Evolutionary conservation across 2,113 vertebrate species (phyloP).

Genomic region (Dicentrarchus labrax): DNA sequence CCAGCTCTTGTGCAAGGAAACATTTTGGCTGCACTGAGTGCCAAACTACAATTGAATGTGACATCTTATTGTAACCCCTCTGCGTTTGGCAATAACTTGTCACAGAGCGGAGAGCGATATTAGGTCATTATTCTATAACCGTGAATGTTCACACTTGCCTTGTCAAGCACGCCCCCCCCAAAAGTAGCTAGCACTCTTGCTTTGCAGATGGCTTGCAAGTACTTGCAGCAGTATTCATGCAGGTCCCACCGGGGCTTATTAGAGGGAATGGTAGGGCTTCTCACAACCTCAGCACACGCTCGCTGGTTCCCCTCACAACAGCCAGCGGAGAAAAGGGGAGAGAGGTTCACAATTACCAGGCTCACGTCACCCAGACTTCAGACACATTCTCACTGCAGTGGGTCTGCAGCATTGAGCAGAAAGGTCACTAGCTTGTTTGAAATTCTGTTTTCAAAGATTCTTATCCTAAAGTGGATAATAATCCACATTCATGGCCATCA

Average conservation of each 20-base stretch:
- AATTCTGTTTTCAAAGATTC: slow-evolving; percentile 58
- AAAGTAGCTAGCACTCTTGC: slow-evolving; percentile 69
- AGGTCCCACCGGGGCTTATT: slow-evolving; percentile 89
- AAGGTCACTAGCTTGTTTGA: slow-evolving; percentile 66
- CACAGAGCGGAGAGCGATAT: slow-evolving; percentile 43
- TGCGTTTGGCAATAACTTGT: slow-evolving; percentile 54
- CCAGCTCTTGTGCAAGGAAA: slow-evolving; percentile 16
- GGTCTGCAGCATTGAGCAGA: slow-evolving; percentile 62
- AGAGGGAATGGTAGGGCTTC: slow-evolving; percentile 79
- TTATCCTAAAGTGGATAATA: slow-evolving; percentile 18
- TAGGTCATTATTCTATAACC: slow-evolving; percentile 71
- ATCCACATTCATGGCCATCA: slow-evolving; percentile 8
- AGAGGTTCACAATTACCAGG: slow-evolving; percentile 70
- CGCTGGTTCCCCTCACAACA: slow-evolving; percentile 62
- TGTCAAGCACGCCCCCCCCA: slow-evolving; percentile 38
- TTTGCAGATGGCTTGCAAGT: slow-evolving; percentile 81
- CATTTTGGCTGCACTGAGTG: slow-evolving; percentile 20
- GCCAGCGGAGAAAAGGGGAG: slow-evolving; percentile 56
- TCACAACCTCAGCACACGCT: slow-evolving; percentile 70
- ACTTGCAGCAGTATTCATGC: slow-evolving; percentile 79
- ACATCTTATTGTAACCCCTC: slow-evolving; percentile 53
- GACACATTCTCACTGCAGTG: slow-evolving; percentile 60
- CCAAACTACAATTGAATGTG: slow-evolving; percentile 37
- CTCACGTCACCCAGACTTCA: slow-evolving; percentile 64
- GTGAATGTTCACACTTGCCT: slow-evolving; percentile 73